Evolutionary conservation across 2,113 vertebrate species (phyloP).

Genomic region (Colossoma macropomum): DNA sequence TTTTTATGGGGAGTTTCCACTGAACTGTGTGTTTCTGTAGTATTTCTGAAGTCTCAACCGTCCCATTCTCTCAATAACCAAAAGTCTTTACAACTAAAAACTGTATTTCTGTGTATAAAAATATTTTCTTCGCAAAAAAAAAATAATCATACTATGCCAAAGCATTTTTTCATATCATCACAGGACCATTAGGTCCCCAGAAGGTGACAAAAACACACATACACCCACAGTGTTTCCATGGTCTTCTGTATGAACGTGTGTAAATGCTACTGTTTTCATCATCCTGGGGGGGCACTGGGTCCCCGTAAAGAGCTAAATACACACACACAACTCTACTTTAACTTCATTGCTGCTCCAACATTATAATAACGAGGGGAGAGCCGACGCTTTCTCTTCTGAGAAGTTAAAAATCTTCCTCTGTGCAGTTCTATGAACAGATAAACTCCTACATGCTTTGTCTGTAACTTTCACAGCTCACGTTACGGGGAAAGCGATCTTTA

Average conservation of each 20-base stretch:
- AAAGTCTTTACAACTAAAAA: neutral
- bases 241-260: neutral
- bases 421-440: constrained; percentile 9
- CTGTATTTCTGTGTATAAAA: neutral
- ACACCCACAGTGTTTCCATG: neutral
- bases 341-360: neutral
- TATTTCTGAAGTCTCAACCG: neutral
- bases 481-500: neutral
- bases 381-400: neutral
- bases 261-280: neutral
- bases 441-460: neutral
- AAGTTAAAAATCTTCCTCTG: neutral
- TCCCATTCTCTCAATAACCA: neutral
- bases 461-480: neutral
- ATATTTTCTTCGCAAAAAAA: no score
- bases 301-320: neutral
- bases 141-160: neutral
- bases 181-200: neutral
- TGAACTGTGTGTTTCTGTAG: neutral
- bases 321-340: neutral
- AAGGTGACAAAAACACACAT: neutral
- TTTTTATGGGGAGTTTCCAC: neutral
- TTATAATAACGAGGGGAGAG: neutral
- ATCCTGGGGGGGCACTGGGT: neutral
- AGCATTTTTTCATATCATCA: neutral